These are phyloP conservation scores for Lacerta bilineata DNA, from an alignment of 2,797 vertebrate species.

Conservation along the genomic window DNA sequence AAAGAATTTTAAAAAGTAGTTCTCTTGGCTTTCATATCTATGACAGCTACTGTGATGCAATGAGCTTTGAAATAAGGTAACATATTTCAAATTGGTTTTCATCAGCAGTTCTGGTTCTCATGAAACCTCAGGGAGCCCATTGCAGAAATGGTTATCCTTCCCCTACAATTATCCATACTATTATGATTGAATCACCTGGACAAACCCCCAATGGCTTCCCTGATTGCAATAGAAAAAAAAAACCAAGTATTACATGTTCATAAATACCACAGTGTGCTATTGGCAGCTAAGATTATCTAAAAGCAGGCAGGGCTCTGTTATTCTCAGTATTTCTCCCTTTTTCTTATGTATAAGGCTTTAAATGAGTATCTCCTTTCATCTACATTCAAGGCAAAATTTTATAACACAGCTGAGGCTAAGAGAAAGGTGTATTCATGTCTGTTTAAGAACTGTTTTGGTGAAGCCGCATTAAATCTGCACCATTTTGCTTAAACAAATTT, in stretches of 20 bases:
- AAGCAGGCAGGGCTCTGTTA: neutral
- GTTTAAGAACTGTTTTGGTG: no score
- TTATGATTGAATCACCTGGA: neutral
- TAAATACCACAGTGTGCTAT: neutral
- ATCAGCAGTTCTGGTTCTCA: neutral
- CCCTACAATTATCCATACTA: neutral
- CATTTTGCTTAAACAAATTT: no score
- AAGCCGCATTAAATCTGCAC: no score
- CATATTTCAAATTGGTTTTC: neutral
- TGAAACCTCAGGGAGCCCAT: neutral
- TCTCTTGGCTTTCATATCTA: no score
- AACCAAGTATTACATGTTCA: neutral
- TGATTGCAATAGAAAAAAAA: neutral
- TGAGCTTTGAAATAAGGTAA: no score
- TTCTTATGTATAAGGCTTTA: neutral
- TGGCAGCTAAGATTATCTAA: neutral
- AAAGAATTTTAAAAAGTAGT: no score
- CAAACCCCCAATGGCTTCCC: neutral
- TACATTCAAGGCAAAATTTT: neutral
- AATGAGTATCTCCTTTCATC: neutral
- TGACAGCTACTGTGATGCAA: no score
- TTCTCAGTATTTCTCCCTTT: neutral
- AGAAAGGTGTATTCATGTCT: no score
- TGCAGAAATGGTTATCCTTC: neutral
- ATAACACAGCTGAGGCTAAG: no score